phyloP scores from a whole-genome alignment of 2,888 invertebrate genomes.

The Cephus nigrinus region DNA sequence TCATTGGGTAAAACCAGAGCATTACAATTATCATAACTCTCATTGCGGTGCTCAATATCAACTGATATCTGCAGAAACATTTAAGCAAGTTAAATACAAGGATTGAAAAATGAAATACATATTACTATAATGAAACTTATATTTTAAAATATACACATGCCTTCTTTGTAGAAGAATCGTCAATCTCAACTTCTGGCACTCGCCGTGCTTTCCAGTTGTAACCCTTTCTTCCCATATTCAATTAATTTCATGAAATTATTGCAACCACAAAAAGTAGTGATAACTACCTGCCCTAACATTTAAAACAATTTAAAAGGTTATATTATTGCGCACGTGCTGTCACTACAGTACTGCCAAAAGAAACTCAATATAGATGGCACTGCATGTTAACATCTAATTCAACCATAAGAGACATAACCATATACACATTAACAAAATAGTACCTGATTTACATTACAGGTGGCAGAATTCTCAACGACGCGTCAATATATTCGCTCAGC shows the following conservation, averaged over 20 bases:
- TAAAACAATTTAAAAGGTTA: background rate
- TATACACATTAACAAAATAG: too few species aligned
- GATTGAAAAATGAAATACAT: slow-evolving; percentile 19
- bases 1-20: slow-evolving; percentile 83
- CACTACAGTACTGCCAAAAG: background rate
- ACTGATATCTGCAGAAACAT: slow-evolving; percentile 73
- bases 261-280: background rate
- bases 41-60: slow-evolving; percentile 70
- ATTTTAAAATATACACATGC: slow-evolving; percentile 63
- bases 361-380: too few species aligned
- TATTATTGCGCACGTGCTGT: background rate
- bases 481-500: too few species aligned
- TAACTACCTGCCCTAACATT: background rate
- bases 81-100: slow-evolving; percentile 5
- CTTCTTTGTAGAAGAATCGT: slow-evolving; percentile 76
- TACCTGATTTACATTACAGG: too few species aligned
- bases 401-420: too few species aligned
- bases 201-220: slow-evolving; percentile 83
- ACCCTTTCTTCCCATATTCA: slow-evolving; percentile 76
- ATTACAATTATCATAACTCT: slow-evolving; percentile 81
- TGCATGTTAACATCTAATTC: too few species aligned
- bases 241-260: background rate
- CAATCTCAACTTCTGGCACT: slow-evolving; percentile 76
- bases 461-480: too few species aligned
- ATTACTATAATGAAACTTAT: slow-evolving; percentile 3